These are phyloP conservation scores for Anguilla rostrata DNA, from an alignment of 2,113 vertebrate genomes.

Conservation along the genomic window DNA sequence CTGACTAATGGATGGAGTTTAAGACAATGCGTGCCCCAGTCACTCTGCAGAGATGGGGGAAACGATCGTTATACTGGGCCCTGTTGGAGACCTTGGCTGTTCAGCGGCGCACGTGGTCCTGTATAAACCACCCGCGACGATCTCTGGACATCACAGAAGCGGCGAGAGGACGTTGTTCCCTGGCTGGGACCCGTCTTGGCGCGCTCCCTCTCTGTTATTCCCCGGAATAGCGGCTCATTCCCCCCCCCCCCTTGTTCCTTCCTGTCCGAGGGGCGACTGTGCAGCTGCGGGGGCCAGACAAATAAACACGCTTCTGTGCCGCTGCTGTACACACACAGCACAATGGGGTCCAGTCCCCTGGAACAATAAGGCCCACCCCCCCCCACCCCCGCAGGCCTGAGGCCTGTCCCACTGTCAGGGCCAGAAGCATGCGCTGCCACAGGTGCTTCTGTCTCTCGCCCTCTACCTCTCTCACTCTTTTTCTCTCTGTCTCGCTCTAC, in stretches of 20 bases:
- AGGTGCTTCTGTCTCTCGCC: not conserved
- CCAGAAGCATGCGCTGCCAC: not conserved
- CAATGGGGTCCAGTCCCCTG: conserved; percentile 1
- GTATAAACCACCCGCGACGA: not conserved
- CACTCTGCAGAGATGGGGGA: not conserved
- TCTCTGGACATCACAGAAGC: not conserved
- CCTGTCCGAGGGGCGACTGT: not conserved
- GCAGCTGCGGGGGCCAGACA: conserved; percentile 23
- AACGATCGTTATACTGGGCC: not conserved
- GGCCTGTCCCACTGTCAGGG: conserved; percentile 15
- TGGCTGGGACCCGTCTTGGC: not conserved
- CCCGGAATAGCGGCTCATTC: not conserved
- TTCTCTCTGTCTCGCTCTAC: not conserved
- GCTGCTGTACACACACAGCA: conserved; percentile 2
- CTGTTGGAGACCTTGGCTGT: not conserved
- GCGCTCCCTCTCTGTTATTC: not conserved
- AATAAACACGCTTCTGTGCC: conserved; percentile 15
- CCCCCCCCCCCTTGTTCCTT: not conserved
- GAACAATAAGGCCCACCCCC: conserved; percentile 17
- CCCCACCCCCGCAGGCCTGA: no score
- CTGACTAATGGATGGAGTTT: not conserved
- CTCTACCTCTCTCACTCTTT: not conserved
- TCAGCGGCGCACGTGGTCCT: not conserved
- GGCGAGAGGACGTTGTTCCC: not conserved
- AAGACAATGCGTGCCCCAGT: not conserved